Evolutionary conservation across 1,140 invertebrate species (phyloP).

Genomic region (Ips nitidus): DNA sequence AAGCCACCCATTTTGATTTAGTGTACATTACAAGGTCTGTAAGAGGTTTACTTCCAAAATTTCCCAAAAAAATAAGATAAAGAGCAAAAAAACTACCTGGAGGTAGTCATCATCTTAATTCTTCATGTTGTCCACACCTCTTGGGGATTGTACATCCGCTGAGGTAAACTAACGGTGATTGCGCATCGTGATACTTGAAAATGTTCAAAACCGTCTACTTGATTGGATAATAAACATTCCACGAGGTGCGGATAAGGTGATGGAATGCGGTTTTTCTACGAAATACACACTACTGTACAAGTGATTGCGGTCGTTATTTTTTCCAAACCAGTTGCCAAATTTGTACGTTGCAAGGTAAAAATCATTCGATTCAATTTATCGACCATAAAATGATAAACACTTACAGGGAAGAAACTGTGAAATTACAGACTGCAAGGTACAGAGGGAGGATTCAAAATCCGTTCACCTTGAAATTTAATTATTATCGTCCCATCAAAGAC

Average conservation of each 20-base stretch:
- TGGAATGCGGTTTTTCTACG: constrained; percentile 22
- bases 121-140: too few species aligned
- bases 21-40: too few species aligned
- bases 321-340: constrained; percentile 10
- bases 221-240: constrained; percentile 19
- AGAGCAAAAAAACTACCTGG: too few species aligned
- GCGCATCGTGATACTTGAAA: neutral
- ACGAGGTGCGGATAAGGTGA: constrained; percentile 3
- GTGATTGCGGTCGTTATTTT: constrained; percentile 4
- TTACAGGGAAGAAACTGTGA: neutral
- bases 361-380: constrained; percentile 9
- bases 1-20: too few species aligned
- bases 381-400: neutral
- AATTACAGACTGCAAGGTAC: neutral
- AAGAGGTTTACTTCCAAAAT: too few species aligned
- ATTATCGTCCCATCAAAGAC: neutral
- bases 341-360: constrained; percentile 14
- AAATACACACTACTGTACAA: constrained; percentile 8
- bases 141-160: too few species aligned
- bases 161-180: neutral
- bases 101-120: too few species aligned
- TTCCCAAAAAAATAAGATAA: too few species aligned
- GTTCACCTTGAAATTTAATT: neutral
- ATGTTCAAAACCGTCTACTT: neutral
- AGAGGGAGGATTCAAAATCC: neutral